Conservation (phyloP, 1,140 invertebrate species). For the Atta texana region DNA sequence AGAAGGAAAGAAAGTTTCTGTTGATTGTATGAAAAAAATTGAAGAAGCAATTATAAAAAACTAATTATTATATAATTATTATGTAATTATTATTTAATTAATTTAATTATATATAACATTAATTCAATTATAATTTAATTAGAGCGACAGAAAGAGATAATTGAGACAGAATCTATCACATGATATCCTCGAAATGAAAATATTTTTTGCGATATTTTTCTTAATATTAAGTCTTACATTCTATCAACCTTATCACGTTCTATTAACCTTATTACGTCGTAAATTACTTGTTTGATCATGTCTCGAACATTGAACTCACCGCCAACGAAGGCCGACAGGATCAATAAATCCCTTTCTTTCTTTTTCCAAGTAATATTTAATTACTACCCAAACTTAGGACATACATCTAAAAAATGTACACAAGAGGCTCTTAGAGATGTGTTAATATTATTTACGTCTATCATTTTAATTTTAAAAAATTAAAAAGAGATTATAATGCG, state of each 20-base stretch:
- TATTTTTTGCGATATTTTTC: neutral
- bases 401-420: neutral
- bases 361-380: neutral
- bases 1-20: no score
- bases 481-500: neutral
- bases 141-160: neutral
- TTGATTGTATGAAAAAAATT: no score
- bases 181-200: neutral
- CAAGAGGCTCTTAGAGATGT: neutral
- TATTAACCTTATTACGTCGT: slow-evolving; percentile 1
- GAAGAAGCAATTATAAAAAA: no score
- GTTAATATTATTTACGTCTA: neutral
- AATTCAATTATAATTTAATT: slow-evolving; percentile 6
- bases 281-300: slow-evolving; percentile 12
- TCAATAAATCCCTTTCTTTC: neutral
- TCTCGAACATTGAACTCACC: neutral
- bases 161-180: neutral
- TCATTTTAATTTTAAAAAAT: neutral
- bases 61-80: no score
- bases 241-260: neutral
- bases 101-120: slow-evolving; percentile 16
- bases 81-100: no score
- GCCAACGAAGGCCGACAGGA: neutral
- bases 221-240: neutral
- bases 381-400: neutral